Percentiles rank a stretch among this genome's conserved stretches.
Evolutionary conservation across 1,140 invertebrate genomes (phyloP).

Genomic region (Eupristina koningsbergeri): DNA sequence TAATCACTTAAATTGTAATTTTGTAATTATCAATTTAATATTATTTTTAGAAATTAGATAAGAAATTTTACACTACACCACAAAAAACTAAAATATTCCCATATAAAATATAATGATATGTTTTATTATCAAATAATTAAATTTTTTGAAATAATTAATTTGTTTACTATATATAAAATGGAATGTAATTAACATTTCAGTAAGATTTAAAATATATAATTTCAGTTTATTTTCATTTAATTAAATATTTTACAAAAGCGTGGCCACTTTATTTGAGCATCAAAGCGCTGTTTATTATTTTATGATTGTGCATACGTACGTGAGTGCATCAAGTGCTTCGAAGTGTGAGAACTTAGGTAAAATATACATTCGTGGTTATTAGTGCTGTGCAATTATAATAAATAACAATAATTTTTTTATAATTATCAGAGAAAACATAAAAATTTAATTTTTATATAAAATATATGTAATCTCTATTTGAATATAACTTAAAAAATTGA

Average conservation of each 20-base stretch:
- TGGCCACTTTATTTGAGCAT: not conserved
- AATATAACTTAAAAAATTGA: no score
- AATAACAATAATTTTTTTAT: conserved; percentile 12
- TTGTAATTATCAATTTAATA: no score
- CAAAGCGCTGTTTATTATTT: conserved; percentile 28
- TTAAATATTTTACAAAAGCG: not conserved
- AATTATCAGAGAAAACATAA: not conserved
- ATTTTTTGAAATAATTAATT: no score
- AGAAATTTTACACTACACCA: no score
- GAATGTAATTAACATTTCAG: no score
- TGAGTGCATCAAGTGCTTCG: conserved; percentile 29
- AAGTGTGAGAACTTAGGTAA: conserved; percentile 29
- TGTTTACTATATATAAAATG: no score
- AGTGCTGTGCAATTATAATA: conserved; percentile 29
- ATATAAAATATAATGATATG: no score
- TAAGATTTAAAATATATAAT: not conserved
- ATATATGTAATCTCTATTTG: no score
- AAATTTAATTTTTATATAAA: not conserved
- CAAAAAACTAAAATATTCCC: no score
- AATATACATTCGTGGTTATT: conserved; percentile 37
- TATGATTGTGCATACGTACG: conserved; percentile 42
- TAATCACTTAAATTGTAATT: no score
- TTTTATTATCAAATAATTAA: no score
- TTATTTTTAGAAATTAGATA: no score
- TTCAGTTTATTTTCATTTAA: not conserved